A percentile compares a stretch with the other conserved stretches of the same genome.
phyloP scores from a whole-genome alignment of 2,113 vertebrate genomes.

The Ptyas mucosa region DNA sequence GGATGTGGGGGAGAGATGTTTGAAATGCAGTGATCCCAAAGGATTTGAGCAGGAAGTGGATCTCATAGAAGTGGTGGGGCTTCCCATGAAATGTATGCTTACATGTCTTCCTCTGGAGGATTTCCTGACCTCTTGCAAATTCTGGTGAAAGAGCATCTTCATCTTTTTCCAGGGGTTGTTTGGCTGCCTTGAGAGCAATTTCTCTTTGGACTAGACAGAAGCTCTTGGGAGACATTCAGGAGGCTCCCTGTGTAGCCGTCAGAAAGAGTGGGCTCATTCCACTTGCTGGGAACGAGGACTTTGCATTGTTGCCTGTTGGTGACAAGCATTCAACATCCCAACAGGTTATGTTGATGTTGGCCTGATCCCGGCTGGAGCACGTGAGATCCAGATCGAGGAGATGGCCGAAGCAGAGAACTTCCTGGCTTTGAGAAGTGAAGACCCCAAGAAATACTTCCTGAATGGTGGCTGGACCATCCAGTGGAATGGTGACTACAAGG shows the following conservation, averaged over 20 bases:
- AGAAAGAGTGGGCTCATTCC: not conserved
- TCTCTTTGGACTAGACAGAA: too few species aligned
- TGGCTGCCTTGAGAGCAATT: not conserved
- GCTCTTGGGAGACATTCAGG: not conserved
- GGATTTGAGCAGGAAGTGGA: not conserved
- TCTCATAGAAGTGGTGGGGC: not conserved
- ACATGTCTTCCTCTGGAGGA: not conserved
- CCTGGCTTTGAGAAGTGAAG: constrained; percentile 84
- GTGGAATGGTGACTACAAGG: constrained; percentile 90
- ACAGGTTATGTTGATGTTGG: constrained; percentile 92
- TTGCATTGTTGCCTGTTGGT: accelerated
- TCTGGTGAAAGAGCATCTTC: too few species aligned
- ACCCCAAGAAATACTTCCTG: constrained; percentile 86
- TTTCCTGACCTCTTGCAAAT: not conserved
- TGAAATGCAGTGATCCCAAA: not conserved
- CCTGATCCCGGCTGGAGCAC: constrained; percentile 85
- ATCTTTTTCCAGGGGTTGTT: not conserved
- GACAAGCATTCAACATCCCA: accelerated
- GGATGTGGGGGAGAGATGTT: not conserved
- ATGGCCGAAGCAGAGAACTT: constrained; percentile 88
- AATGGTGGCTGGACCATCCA: constrained; percentile 95
- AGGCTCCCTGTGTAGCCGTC: not conserved
- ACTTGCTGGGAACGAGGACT: not conserved
- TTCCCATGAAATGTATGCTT: not conserved
- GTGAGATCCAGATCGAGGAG: constrained; percentile 87